Percentiles rank a stretch among this genome's conserved stretches.
These are phyloP conservation scores for Calyptomena viridis DNA, from an alignment of 2,113 vertebrate genomes.

Conservation along the genomic window DNA sequence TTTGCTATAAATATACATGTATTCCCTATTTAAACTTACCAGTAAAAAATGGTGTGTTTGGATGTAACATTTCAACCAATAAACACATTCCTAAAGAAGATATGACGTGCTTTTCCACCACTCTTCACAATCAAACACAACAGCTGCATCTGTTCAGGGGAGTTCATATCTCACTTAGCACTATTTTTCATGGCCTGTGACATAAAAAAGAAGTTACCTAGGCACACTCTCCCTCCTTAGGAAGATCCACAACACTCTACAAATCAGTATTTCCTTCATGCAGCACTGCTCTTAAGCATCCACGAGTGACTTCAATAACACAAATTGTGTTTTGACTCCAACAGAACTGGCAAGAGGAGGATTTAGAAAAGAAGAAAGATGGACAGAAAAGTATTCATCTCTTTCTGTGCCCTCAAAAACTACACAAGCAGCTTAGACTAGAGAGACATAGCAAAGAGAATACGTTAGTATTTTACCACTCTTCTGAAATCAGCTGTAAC, in stretches of 20 bases:
- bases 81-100: slow-evolving; percentile 19
- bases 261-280: neutral
- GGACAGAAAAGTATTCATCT: neutral
- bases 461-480: neutral
- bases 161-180: neutral
- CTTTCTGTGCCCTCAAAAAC: neutral
- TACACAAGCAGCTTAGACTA: neutral
- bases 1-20: neutral
- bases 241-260: neutral
- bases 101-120: neutral
- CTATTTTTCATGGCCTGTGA: neutral
- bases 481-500: neutral
- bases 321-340: neutral
- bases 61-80: neutral
- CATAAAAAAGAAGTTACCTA: neutral
- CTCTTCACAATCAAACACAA: neutral
- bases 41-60: neutral
- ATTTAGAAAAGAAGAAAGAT: neutral
- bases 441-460: neutral
- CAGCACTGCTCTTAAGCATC: neutral
- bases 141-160: neutral
- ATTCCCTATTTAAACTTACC: neutral
- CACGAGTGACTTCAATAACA: neutral
- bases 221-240: neutral
- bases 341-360: neutral